These are phyloP conservation scores for Pelagia noctiluca DNA, from an alignment of 30 jellyfish, hydroid and myxozoan species.

Conservation along the genomic window DNA sequence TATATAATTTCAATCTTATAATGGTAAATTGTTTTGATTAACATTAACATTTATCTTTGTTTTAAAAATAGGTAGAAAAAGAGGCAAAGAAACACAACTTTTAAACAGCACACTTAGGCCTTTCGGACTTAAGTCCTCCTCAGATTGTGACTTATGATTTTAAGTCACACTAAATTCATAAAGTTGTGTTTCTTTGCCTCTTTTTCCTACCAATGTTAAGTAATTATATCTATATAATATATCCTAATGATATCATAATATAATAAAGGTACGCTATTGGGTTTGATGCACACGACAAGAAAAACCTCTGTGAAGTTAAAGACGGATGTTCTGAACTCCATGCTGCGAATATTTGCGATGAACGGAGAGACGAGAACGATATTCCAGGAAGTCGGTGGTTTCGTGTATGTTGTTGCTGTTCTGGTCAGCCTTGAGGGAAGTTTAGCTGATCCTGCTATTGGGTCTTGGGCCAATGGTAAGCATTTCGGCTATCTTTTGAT, in stretches of 20 bases:
- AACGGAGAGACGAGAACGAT: slow-evolving; percentile 78
- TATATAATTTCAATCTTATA: too few relatives aligned
- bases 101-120: too few relatives aligned
- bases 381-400: slow-evolving; percentile 95
- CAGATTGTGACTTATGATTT: too few relatives aligned
- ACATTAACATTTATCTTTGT: too few relatives aligned
- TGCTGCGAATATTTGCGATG: slow-evolving; percentile 86
- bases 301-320: slow-evolving; percentile 68
- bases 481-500: slow-evolving; percentile 1
- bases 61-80: too few relatives aligned
- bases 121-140: too few relatives aligned
- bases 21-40: too few relatives aligned
- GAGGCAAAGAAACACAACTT: too few relatives aligned
- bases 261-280: slow-evolving; percentile 69
- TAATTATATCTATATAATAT: not conserved
- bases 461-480: slow-evolving; percentile 83
- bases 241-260: not conserved
- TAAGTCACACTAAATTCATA: too few relatives aligned
- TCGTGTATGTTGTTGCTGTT: slow-evolving; percentile 89
- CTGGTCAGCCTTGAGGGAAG: slow-evolving; percentile 93
- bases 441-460: slow-evolving; percentile 78
- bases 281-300: slow-evolving; percentile 88
- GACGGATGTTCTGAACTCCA: slow-evolving; percentile 77
- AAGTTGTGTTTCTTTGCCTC: too few relatives aligned
- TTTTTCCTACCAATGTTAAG: too few relatives aligned